Evolutionary conservation across 1,140 invertebrate species (phyloP), one percentile per base, ranked within the genome.

Genomic region (Hyposmocoma kahamanoa): DNA sequence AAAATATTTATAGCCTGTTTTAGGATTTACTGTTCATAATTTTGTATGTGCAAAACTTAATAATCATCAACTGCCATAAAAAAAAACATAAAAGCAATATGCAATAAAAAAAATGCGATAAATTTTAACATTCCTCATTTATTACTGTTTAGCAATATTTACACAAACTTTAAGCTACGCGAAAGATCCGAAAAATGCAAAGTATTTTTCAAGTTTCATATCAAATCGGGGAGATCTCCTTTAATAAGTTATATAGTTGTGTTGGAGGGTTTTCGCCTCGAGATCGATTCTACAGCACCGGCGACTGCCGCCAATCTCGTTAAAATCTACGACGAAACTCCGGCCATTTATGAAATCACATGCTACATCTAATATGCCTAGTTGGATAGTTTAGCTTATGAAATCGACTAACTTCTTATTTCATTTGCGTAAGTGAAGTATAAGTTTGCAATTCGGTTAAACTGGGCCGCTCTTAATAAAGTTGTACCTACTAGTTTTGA

Each of bases 201-300:
- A 67, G 56, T 62, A 68, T 59, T 59, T 56, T 52, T 59, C 45
- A 54, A 58, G 55, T 59, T 65, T 64, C 61, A 70, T 68, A 72
- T 72, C 53, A 70, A 70, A 73, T 75, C 50, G 56, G 38, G 56
- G 58, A 60, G 53, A 71, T 72, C 50, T 72, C 48, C 53, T 72
- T 72, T 78, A 72, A 78, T 77, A 81, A 80, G 67, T 75, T 74
- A 59, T 67, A 74, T 75, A 80, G 68, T 80, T 73, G 66, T 69
- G 72, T 71, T 62, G 59, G 65, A 67, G 64, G 55, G 64, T 61
- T 69, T 66, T 70, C 63, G 55, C 63, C 63, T 62, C 66, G 60
- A 75, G 62, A 74, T 73, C 61, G 70, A 69, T 65, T 62, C 59
- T 56, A 61, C 59, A 58, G 54, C 50, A 58, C 53, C 55, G 67